Conservation (phyloP, 1,140 invertebrate species). For the Drosophila prosaltans region DNA sequence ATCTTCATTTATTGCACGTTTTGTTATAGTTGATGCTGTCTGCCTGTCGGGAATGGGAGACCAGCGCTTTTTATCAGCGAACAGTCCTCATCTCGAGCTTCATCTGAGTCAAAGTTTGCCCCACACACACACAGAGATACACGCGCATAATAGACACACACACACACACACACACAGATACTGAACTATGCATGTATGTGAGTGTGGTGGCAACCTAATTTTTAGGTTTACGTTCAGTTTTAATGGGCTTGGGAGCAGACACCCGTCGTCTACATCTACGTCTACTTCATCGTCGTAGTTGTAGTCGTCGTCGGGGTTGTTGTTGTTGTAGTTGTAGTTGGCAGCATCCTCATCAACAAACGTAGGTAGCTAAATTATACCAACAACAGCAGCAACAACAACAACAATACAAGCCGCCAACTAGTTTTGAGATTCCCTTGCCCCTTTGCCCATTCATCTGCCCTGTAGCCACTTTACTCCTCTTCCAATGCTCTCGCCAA, state of each 20-base stretch:
- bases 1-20: constrained; percentile 34
- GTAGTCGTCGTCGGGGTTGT: constrained; percentile 6
- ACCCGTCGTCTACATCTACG: constrained; percentile 33
- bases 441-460: neutral
- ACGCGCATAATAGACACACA: constrained; percentile 4
- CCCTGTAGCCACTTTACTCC: constrained; percentile 11
- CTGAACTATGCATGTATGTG: constrained; percentile 6
- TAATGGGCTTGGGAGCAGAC: constrained; percentile 58
- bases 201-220: constrained; percentile 67
- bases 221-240: constrained; percentile 69
- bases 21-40: constrained; percentile 24
- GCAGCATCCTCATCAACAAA: constrained; percentile 53
- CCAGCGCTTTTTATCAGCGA: constrained; percentile 16
- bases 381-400: constrained; percentile 40
- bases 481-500: constrained; percentile 15
- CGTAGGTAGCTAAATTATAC: constrained; percentile 57
- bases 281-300: constrained; percentile 22
- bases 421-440: constrained; percentile 36
- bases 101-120: constrained; percentile 53
- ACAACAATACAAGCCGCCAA: constrained; percentile 29
- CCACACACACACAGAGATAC: neutral
- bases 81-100: constrained; percentile 36
- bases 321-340: constrained; percentile 6
- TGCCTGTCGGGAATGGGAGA: constrained; percentile 15
- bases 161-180: neutral